Percentiles rank a stretch among this genome's conserved stretches.
Conservation (phyloP, 2,888 invertebrate genomes). For the Drosophila paranaensis region DNA sequence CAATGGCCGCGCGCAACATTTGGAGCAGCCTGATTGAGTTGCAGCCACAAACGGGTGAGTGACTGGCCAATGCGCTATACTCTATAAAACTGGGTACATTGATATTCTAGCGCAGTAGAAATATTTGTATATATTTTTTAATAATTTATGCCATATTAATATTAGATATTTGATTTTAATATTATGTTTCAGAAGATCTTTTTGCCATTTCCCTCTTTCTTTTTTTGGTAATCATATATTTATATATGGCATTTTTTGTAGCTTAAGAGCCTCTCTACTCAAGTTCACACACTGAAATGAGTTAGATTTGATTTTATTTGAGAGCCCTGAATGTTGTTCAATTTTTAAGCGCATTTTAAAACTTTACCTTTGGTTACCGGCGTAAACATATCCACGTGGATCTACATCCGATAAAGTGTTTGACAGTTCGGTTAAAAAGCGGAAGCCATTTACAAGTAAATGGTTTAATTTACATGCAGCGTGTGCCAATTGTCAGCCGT, state of each 20-base stretch:
- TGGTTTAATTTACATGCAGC: slow-evolving; percentile 74
- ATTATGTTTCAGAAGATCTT: too few relatives aligned
- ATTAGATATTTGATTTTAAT: too few relatives aligned
- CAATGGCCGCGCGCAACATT: slow-evolving; percentile 93
- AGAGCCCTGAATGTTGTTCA: background rate
- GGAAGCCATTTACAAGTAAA: slow-evolving; percentile 56
- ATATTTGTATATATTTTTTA: background rate
- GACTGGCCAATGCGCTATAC: slow-evolving; percentile 31
- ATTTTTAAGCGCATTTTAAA: background rate
- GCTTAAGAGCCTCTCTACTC: background rate
- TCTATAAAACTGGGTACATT: slow-evolving; percentile 30
- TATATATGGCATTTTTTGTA: too few relatives aligned
- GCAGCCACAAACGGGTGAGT: slow-evolving; percentile 94
- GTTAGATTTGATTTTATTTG: background rate
- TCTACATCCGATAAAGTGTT: slow-evolving; percentile 53
- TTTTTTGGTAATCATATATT: too few relatives aligned
- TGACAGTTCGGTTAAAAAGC: slow-evolving; percentile 50
- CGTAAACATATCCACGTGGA: slow-evolving; percentile 3
- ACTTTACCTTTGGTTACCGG: background rate
- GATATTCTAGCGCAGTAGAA: slow-evolving; percentile 11
- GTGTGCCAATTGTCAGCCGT: slow-evolving; percentile 78
- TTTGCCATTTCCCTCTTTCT: too few relatives aligned
- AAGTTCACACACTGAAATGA: background rate
- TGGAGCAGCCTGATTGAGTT: slow-evolving; percentile 94
- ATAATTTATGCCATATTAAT: background rate